Base-by-base conservation (phyloP, 2,113 vertebrate genomes). In the Neolamprologus toae region DNA sequence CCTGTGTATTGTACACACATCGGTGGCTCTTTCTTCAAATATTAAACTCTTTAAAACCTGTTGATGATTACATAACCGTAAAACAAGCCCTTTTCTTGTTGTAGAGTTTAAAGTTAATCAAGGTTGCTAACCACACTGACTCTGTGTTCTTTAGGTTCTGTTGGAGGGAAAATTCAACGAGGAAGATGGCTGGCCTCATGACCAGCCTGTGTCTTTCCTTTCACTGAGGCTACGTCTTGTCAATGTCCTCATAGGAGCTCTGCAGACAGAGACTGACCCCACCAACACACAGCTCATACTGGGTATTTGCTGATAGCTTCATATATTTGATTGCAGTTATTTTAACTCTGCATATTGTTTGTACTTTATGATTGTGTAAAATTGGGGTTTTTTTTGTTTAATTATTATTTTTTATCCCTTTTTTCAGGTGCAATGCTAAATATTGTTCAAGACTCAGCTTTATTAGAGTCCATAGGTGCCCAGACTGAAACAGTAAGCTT, bases 231-330 rank as follows among this genome's bases (percentile, higher is more conserved):
- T 99, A 54, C 97, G 98, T 59, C 97, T 99, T 68, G 98, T 99
- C 93, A 99, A 99, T 92, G 97, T 99, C 90, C 96, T 99, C 53
- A 99, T 99, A 90, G 98, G 98, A 96, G 98, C 98, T 63, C 96
- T 99, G 92, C 98, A 99, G 92, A 99, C 98, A 0, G 98, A 99
- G 96, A 99, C 98, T 0, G 98, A 99, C 93, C 97, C 98, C 81
- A 97, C 98, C 94, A 99, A 99, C 96, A 99, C 98, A 26, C 98
- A 99, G 83, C 98, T 99, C 96, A 99, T 99, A 91, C 82, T 99
- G 95, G 98, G 98, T 99, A 94, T 96, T 61, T 33, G 3, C 26
- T 78, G 28, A 11, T 16, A 17, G 10, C 49, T 49, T 71, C 14
- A 26, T 10, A 12, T 79, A 5, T 21, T 68, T 19, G 42, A 11